Base-by-base conservation (phyloP, 2,888 invertebrate genomes). In the Drosophila siamana region DNA sequence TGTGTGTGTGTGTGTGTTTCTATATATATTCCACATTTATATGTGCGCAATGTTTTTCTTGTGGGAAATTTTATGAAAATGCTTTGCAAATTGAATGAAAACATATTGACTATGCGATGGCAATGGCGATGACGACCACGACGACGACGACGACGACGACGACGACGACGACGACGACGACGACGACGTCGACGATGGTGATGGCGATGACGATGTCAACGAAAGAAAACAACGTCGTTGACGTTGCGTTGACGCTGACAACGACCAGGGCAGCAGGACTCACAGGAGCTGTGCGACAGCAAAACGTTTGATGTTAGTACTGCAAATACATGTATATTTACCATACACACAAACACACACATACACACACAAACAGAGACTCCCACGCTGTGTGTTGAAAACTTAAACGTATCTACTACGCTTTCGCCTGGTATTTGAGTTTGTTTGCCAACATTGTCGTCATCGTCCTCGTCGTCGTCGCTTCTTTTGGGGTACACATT, bases 71-170 rank as follows among this genome's bases (percentile, higher is more conserved):
- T 88, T 88, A 85, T 88, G 85, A 85, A 88, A 88, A 85, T 85
- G 87, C 85, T 88, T 88, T 81, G 80, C 81, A 89, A 90, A 90
- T 89, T 84, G 89, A 89, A 84, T 86, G 87, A 81, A 88, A 90
- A 90, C 89, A 89, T 90, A 89, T 89, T 89, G 89, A 90, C 88
- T 84, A 72, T 83, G 80, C 86, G 69, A 84, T 80, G 80, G 68
- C 79, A 48, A 52, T 52, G 40, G 15, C 54, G 26, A 26, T 7
- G 26, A 33, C 66, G 44, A 61, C 47, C 62, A 33, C 61, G 43
- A 74, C 60, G 72, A 43, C 65, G 26, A 56, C 43, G 61, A 1
- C 52, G 44, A 61, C 47, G 64, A 33, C 61, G 43, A 74, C 60
- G 72, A 43, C 65, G 26, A 56, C 43, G 61, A 1, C 52, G 56